phyloP scores from a whole-genome alignment of 2,797 vertebrate species.

The Sternarchorhynchus goeldii region DNA sequence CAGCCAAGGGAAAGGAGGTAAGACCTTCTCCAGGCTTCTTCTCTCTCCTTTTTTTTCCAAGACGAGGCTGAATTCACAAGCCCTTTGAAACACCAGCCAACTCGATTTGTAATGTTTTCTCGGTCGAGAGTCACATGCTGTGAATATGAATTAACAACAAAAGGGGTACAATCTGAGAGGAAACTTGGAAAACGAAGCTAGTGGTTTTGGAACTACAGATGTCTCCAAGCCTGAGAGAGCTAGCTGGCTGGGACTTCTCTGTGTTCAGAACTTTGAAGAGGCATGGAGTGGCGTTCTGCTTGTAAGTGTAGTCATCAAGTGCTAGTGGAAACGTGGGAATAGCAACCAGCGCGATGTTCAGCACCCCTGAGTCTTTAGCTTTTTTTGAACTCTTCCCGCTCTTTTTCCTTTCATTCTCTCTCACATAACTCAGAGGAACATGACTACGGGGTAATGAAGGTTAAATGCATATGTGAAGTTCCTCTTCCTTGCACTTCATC shows the following conservation, averaged over 20 bases:
- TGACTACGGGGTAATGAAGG: no score
- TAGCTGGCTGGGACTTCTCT: constrained; percentile 7
- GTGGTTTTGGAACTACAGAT: constrained; percentile 19
- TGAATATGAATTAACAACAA: constrained; percentile 35
- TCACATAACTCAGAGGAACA: no score
- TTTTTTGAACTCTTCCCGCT: no score
- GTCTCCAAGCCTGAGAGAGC: constrained; percentile 7
- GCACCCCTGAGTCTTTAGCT: no score
- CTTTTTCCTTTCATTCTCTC: no score
- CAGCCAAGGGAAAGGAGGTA: constrained; percentile 56
- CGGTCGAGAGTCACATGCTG: constrained; percentile 25
- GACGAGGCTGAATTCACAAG: constrained; percentile 41
- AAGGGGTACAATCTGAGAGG: constrained; percentile 6
- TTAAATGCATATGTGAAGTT: no score
- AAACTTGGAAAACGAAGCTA: constrained; percentile 32
- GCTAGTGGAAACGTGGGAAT: no score
- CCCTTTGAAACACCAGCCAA: constrained; percentile 45
- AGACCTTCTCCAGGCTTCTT: constrained; percentile 38
- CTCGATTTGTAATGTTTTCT: constrained; percentile 48
- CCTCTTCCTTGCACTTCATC: no score
- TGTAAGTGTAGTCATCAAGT: not conserved
- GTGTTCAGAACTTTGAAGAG: constrained; percentile 11
- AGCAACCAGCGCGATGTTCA: no score
- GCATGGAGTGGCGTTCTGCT: constrained; percentile 8
- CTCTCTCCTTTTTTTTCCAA: constrained; percentile 44